These are phyloP conservation scores for Alsophila aescularia DNA, from an alignment of 2,888 invertebrate genomes.

Conservation along the genomic window DNA sequence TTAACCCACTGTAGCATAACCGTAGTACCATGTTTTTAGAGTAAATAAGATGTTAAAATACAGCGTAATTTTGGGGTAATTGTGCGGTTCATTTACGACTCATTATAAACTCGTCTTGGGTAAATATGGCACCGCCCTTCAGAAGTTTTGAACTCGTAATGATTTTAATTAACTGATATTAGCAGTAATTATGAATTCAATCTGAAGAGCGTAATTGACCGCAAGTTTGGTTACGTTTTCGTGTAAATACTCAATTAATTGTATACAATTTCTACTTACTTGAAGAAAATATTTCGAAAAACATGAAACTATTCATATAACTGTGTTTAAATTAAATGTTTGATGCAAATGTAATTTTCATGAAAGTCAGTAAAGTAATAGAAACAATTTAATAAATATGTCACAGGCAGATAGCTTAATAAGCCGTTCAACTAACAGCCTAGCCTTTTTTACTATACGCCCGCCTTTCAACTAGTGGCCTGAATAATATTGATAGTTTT, in stretches of 20 bases:
- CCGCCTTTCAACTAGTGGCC: no score
- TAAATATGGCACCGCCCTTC: constrained; percentile 11
- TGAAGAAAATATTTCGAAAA: no score
- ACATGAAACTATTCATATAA: no score
- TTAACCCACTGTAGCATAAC: neutral
- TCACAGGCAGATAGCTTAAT: no score
- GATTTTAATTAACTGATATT: neutral
- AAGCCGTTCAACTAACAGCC: no score
- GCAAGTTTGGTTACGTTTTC: neutral
- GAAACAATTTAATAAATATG: no score
- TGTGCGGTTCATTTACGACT: constrained; percentile 28
- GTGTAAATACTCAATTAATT: neutral
- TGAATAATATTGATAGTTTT: no score
- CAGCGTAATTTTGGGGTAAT: constrained; percentile 26
- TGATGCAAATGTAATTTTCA: no score
- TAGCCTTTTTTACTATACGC: no score
- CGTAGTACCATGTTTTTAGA: constrained; percentile 20
- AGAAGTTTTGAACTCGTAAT: constrained; percentile 3
- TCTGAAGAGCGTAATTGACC: neutral
- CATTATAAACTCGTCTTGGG: constrained; percentile 15
- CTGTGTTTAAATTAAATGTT: no score
- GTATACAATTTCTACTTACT: no score
- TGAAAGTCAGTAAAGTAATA: no score
- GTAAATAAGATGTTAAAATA: constrained; percentile 30
- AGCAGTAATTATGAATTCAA: constrained; percentile 3